Evolutionary conservation across 2,113 vertebrate genomes (phyloP).

Genomic region (Madoqua kirkii): DNA sequence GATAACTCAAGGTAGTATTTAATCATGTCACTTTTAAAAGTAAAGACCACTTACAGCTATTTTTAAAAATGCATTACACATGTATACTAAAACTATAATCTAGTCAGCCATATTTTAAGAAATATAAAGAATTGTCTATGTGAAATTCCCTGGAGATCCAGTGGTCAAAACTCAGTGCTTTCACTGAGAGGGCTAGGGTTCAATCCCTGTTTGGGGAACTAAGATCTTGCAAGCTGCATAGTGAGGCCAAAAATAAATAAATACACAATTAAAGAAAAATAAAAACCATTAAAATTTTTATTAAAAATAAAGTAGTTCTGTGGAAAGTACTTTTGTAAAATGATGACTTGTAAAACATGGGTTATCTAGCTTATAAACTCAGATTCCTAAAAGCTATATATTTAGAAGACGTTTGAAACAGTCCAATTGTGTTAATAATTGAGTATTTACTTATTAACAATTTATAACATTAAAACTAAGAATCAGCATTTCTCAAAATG

Average conservation of each 20-base stretch:
- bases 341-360: neutral
- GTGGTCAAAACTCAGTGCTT: neutral
- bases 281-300: neutral
- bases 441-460: neutral
- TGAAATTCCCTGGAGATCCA: neutral
- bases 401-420: neutral
- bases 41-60: neutral
- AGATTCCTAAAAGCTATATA: constrained; percentile 11
- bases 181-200: neutral
- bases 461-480: neutral
- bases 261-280: neutral
- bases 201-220: neutral
- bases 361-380: neutral
- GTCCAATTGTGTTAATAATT: neutral
- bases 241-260: neutral
- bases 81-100: neutral
- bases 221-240: neutral
- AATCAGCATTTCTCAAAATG: neutral
- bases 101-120: constrained; percentile 24
- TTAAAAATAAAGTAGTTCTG: neutral
- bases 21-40: neutral
- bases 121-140: neutral
- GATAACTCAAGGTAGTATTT: constrained; percentile 8
- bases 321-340: neutral
- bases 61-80: neutral